These are phyloP conservation scores for Anas platyrhynchos DNA, from an alignment of 2,113 vertebrate species.

Conservation along the genomic window DNA sequence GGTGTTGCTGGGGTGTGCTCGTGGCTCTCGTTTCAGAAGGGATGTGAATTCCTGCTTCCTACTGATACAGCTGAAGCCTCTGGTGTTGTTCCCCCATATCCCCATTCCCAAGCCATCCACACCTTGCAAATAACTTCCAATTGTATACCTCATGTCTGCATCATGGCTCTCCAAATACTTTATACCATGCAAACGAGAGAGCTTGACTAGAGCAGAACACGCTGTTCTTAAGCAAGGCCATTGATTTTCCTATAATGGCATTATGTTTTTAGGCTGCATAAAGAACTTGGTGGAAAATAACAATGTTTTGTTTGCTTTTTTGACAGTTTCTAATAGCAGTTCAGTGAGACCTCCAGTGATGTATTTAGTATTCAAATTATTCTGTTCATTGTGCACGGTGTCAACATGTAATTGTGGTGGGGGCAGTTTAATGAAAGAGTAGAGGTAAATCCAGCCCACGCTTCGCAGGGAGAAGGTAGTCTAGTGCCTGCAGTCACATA, in stretches of 20 bases:
- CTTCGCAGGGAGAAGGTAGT: neutral
- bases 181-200: neutral
- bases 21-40: neutral
- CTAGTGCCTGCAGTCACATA: neutral
- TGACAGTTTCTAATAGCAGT: conserved; percentile 37
- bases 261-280: conserved; percentile 11
- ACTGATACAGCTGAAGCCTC: neutral
- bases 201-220: neutral
- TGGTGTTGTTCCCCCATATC: neutral
- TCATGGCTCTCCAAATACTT: neutral
- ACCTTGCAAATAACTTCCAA: neutral
- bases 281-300: conserved; percentile 18
- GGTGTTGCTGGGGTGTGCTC: neutral
- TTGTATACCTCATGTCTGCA: neutral
- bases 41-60: neutral
- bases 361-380: conserved; percentile 34
- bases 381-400: neutral
- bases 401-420: conserved; percentile 47
- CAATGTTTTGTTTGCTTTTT: conserved; percentile 37
- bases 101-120: neutral
- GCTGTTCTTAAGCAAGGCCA: neutral
- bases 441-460: conserved; percentile 14
- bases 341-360: conserved; percentile 38
- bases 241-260: neutral
- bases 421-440: conserved; percentile 24